A percentile compares a stretch with the other conserved stretches of the same genome.
phyloP scores from a whole-genome alignment of 2,113 vertebrate species.

The Tympanuchus pallidicinctus region DNA sequence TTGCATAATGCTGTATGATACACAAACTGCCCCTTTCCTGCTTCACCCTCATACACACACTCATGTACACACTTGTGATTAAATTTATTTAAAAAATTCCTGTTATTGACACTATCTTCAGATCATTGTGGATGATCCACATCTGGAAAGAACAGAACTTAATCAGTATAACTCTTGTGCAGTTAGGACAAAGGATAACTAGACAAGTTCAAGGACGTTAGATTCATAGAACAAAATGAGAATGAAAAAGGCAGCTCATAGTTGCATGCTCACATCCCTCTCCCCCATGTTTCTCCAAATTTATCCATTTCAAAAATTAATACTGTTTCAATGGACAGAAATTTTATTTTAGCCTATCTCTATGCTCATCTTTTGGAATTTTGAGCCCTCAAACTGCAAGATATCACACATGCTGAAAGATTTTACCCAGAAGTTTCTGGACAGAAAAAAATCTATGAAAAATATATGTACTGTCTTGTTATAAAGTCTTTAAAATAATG shows the following conservation, averaged over 20 bases:
- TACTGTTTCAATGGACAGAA: not conserved
- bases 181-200: not conserved
- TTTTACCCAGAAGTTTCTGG: not conserved
- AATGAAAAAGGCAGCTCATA: not conserved
- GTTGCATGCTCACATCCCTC: not conserved
- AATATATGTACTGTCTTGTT: not conserved
- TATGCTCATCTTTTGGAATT: not conserved
- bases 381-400: not conserved
- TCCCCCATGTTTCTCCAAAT: not conserved
- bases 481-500: not conserved
- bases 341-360: not conserved
- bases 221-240: not conserved
- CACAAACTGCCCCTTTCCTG: not conserved
- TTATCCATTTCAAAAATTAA: not conserved
- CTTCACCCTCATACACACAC: too few relatives aligned
- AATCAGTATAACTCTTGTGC: not conserved
- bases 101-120: not conserved
- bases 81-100: not conserved
- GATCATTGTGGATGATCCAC: not conserved
- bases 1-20: not conserved
- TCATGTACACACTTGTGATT: not conserved
- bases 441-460: not conserved
- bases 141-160: not conserved
- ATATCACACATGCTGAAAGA: not conserved
- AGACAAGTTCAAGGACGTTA: not conserved